Evolutionary conservation across 1,140 invertebrate species (phyloP).

Genomic region (Argopecten irradians): DNA sequence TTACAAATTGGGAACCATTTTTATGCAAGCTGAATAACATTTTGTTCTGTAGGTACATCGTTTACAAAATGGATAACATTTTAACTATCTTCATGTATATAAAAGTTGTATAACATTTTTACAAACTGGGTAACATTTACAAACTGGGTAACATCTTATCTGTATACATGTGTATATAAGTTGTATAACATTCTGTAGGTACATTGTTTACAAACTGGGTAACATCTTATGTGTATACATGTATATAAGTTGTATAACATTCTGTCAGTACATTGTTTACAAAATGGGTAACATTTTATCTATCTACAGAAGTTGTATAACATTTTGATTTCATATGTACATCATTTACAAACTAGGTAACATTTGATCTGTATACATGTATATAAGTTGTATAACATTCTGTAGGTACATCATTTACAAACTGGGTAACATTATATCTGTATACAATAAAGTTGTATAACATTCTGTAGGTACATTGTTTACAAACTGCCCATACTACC

Average conservation of each 20-base stretch:
- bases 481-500: constrained; percentile 88
- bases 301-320: neutral
- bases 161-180: constrained; percentile 73
- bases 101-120: neutral
- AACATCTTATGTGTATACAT: neutral
- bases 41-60: neutral
- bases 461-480: constrained; percentile 84
- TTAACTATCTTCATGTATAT: neutral
- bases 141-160: neutral
- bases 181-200: neutral
- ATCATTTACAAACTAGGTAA: neutral
- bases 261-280: neutral
- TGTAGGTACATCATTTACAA: neutral
- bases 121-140: neutral
- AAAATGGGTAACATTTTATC: constrained; percentile 5
- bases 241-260: neutral
- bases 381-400: neutral
- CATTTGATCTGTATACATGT: constrained; percentile 73
- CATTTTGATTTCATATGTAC: neutral
- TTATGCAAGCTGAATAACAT: neutral
- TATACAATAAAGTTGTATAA: neutral
- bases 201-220: neutral
- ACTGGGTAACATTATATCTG: neutral
- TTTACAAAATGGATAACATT: neutral
- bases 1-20: too few relatives aligned